Evolutionary conservation across 1,140 invertebrate species (phyloP).

Genomic region (Hycleus phaleratus): DNA sequence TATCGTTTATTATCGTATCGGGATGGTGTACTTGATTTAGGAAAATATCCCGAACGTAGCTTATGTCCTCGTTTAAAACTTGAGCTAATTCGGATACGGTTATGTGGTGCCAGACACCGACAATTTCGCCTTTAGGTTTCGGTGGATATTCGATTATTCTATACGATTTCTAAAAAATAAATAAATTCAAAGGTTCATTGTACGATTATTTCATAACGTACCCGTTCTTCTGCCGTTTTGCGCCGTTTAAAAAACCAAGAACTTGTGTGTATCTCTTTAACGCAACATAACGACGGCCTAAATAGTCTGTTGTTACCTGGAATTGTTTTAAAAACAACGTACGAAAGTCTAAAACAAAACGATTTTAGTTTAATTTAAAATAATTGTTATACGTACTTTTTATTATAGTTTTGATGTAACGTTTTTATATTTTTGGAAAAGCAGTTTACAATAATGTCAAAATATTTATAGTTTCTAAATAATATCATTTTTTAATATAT

Average conservation of each 20-base stretch:
- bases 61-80: slow-evolving; percentile 46
- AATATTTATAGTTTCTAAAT: too few relatives aligned
- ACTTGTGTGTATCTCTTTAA: too few relatives aligned
- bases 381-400: too few relatives aligned
- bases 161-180: slow-evolving; percentile 42
- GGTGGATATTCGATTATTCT: slow-evolving; percentile 45
- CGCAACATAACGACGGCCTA: too few relatives aligned
- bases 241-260: slow-evolving; percentile 36
- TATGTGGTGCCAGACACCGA: slow-evolving; percentile 71
- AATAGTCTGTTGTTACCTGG: too few relatives aligned
- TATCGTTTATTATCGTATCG: slow-evolving; percentile 28
- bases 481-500: too few relatives aligned
- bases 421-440: too few relatives aligned
- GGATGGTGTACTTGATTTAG: slow-evolving; percentile 28
- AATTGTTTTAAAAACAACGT: slow-evolving; percentile 4
- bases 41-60: slow-evolving; percentile 35
- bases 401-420: too few relatives aligned
- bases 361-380: neutral
- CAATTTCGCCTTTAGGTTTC: slow-evolving; percentile 44
- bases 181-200: neutral
- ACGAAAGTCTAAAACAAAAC: slow-evolving; percentile 11
- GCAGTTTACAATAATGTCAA: too few relatives aligned
- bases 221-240: slow-evolving; percentile 45
- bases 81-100: slow-evolving; percentile 64
- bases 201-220: slow-evolving; percentile 23